Evolutionary conservation across 2,888 invertebrate species (phyloP), one percentile per base, ranked within the genome.

Genomic region (Trilocha varians): DNA sequence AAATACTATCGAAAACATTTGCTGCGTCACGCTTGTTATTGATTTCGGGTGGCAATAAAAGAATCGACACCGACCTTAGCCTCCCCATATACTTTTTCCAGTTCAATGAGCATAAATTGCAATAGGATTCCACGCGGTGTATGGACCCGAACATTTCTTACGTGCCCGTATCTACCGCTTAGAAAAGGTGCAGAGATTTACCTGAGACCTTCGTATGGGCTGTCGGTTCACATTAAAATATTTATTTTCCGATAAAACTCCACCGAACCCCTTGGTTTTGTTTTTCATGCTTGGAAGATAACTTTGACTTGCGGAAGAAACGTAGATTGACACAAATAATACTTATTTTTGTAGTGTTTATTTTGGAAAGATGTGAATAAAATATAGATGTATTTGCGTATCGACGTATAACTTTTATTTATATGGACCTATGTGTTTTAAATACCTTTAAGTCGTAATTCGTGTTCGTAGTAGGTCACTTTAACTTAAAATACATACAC

Each of bases 81-180:
- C 63, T 75, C 78, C 78, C 79, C 74, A 67, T 76, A 79, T 70
- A 79, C 76, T 80, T 79, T 78, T 77, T 76, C 73, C 80, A 63
- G 75, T 70, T 76, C 83, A 80, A 70, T 77, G 82, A 76, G 73
- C 79, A 78, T 82, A 80, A 84, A 85, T 83, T 83, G 83, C 83
- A 78, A 83, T 79, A 75, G 79, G 80, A 85, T 83, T 80, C 72
- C 75, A 61, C 65, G 65, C 71, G 70, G 75, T 73, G 64, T 70
- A 76, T 76, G 62, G 69, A 54, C 69, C 66, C 75, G 57, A 78
- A 78, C 76, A 72, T 75, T 78, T 77, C 70, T 73, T 67, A 59
- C 57, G 61, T 63, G 65, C 63, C 64, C 65, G 59, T 65, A 63
- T 65, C 74, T 70, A 52, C 65, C 59, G 50, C 53, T 51, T 52